Base-by-base conservation (phyloP, 2,888 invertebrate genomes). In the Cancer borealis region DNA sequence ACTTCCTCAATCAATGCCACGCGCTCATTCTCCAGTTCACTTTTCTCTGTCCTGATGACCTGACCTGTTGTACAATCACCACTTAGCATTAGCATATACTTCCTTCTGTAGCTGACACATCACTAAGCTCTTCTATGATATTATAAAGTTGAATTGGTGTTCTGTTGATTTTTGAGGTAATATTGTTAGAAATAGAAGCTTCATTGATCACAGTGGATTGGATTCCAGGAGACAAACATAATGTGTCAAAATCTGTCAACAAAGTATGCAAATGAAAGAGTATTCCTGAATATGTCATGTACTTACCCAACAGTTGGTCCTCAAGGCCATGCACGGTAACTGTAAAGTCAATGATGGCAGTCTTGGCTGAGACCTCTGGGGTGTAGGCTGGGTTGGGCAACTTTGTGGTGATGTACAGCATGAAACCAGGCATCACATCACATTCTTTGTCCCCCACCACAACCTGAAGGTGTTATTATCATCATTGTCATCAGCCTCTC, bases 251-350 rank as follows among this genome's bases (percentile, higher is more conserved):
- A 26, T 46, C 39, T 89, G 3, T 1, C 49, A 89, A n/a, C 45
- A 47, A 89, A 47, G 45, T 26, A 47, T 39, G 45, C n/a, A 73
- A 26, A n/a, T 1, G 12, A 21, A 21, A 73, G 30, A 39, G 21
- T 49, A 87, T 95, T 30, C 39, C 17, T 54, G 12, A 89, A 26
- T 30, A 6, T 26, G 47, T 3, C 10, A 17, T 54, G 26, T 46
- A 14, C 95, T 89, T 95, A 96, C 97, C 99, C 47, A 99, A 97
- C 6, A 99, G 97, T 96, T 99, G 99, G 97, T 99, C 99, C 97
- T 99, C 99, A 49, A 99, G 97, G 14, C 99, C 99, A 96, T 98
- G 98, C 98, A 99, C 99, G 3, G 99, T 99, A 0, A 99, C 99
- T 0, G 99, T 99, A 96, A 26, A 73, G 96, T 99, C 99, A 96